Evolutionary conservation across 2,797 vertebrate genomes (phyloP), one percentile per base, ranked within the genome.

Genomic region (Hydrolagus colliei): DNA sequence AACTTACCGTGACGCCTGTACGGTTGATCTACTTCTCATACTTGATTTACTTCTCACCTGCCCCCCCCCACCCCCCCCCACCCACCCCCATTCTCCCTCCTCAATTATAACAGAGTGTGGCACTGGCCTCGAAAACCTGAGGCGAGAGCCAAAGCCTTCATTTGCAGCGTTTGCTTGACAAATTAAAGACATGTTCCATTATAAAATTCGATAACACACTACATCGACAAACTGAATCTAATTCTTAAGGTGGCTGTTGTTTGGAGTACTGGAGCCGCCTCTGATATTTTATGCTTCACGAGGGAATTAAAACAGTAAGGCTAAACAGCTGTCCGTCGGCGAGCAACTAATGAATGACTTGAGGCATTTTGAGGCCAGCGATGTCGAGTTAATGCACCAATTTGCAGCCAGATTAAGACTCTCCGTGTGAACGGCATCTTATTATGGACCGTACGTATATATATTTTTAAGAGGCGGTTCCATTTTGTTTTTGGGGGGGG

Each of bases 301-400:
- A 9, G 78, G 78, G 78, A 82, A 41, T 67, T 35, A 32, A 65
- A 27, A 82, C 78, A 32, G 67, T 82, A 67, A 82, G 78, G 78
- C 20, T 80, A 82, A 80, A 68, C 79, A 82, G 79, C 22, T 67
- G 78, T 65, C 62, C 67, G 78, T 67, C 62, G 67, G 63, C 67
- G 79, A 10, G 79, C 9, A 65, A 27, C 79, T 82, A 82, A 82
- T 68, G 79, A 82, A 82, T 82, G 79, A 68, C 79, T 68, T 82
- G 27, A 82, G 79, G 79, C 79, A 41, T 65, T 10, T 68, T 68
- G 27, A 22, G 41, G 41, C 18, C 78, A 32, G 63, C 9, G 63
- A 67, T 67, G 27, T 32, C 14, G 63, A 82, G 22, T 68, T 82
- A 82, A 82, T 82, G 12, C 63, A 20, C 41, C 63, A 68, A 67